phyloP scores from a whole-genome alignment of 2,113 vertebrate species.

The Campylomormyrus tamandua region DNA sequence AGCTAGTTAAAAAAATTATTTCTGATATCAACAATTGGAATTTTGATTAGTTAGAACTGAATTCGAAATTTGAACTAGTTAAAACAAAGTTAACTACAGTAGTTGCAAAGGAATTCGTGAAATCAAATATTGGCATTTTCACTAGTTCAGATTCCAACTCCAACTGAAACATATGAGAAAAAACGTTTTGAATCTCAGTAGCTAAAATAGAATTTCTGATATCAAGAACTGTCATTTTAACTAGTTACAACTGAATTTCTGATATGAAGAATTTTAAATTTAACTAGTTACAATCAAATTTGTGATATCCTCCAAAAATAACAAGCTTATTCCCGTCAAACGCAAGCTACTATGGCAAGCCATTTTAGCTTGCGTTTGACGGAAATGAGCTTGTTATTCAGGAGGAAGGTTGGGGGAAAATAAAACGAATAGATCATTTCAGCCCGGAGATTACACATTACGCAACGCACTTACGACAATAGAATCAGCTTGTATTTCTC shows the following conservation, averaged over 20 bases:
- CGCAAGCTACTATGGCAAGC: too few species aligned
- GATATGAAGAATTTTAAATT: background rate
- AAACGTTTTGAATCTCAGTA: background rate
- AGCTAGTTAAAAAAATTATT: background rate
- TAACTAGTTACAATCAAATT: background rate
- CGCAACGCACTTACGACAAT: background rate
- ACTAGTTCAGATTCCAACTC: background rate
- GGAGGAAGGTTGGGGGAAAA: background rate
- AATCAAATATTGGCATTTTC: background rate
- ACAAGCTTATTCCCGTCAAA: too few species aligned
- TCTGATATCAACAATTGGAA: too few species aligned
- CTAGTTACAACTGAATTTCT: background rate
- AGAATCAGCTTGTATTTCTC: background rate
- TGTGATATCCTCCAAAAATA: background rate
- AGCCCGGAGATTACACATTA: too few species aligned
- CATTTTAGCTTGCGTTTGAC: background rate
- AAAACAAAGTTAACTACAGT: background rate
- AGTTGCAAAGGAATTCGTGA: background rate
- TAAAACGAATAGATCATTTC: background rate
- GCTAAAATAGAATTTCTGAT: background rate
- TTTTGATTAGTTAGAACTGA: too few species aligned
- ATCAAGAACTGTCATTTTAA: background rate
- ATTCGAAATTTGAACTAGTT: background rate
- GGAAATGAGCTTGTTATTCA: background rate
- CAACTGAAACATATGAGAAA: background rate